Percentiles rank a stretch among this genome's conserved stretches.
Evolutionary conservation across 2,113 vertebrate species (phyloP).

Genomic region (pig (Sus scrofa)): DNA sequence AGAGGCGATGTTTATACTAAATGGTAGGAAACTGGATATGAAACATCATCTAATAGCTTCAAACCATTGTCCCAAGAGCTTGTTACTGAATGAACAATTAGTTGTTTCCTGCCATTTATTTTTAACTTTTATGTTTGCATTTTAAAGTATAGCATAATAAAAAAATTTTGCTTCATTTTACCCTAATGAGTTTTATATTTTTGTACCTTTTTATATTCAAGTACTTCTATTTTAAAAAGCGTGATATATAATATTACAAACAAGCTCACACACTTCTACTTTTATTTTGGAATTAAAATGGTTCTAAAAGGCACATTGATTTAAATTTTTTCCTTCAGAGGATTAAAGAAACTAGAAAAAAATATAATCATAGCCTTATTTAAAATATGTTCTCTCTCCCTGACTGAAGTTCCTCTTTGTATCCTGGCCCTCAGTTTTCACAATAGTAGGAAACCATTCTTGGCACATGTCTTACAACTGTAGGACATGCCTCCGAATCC

Average conservation of each 20-base stretch:
- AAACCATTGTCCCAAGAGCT: constrained; percentile 60
- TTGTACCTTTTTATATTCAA: constrained; percentile 34
- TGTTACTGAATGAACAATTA: constrained; percentile 46
- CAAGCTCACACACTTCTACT: neutral
- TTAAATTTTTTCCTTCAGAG: constrained; percentile 52
- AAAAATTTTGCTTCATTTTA: constrained; percentile 66
- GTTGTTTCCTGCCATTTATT: constrained; percentile 69
- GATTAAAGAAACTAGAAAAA: constrained; percentile 61
- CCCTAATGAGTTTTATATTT: constrained; percentile 62
- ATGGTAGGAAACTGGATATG: constrained; percentile 69
- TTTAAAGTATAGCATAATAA: constrained; percentile 69
- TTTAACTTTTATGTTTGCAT: constrained; percentile 65
- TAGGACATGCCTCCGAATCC: constrained; percentile 59
- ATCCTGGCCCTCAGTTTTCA: constrained; percentile 76
- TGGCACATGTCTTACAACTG: constrained; percentile 64
- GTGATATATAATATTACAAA: neutral
- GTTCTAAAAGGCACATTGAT: constrained; percentile 54
- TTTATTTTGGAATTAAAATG: constrained; percentile 51
- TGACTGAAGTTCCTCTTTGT: constrained; percentile 65
- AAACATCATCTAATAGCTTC: constrained; percentile 44
- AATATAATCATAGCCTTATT: constrained; percentile 21
- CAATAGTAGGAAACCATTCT: constrained; percentile 85
- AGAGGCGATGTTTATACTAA: constrained; percentile 65
- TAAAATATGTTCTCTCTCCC: constrained; percentile 50
- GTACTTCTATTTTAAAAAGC: neutral